Conservation (phyloP, 2,113 vertebrate genomes). For the Ifrita kowaldi region DNA sequence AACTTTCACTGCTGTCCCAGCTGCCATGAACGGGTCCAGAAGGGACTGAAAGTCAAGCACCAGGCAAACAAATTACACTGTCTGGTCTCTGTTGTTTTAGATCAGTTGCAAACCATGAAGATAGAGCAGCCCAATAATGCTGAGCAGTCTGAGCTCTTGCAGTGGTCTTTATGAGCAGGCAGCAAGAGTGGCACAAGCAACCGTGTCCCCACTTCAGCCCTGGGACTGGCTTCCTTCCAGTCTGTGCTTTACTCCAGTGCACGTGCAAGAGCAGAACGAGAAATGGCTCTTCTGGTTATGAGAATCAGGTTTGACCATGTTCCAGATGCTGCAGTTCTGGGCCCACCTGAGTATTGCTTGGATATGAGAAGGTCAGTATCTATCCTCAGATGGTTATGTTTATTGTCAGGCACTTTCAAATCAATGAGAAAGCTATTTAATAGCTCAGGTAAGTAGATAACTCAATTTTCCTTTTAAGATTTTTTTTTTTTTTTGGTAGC, state of each 20-base stretch:
- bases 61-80: not conserved
- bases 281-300: not conserved
- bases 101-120: not conserved
- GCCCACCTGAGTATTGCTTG: not conserved
- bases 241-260: not conserved
- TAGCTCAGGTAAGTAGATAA: not conserved
- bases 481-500: not conserved
- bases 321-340: not conserved
- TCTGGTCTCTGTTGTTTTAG: not conserved
- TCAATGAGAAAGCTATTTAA: not conserved
- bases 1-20: not conserved
- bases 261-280: fast-evolving
- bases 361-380: not conserved
- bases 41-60: not conserved
- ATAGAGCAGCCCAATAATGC: not conserved
- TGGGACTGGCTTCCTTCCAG: not conserved
- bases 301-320: not conserved
- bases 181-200: not conserved
- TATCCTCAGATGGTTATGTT: not conserved
- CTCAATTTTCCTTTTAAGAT: not conserved
- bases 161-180: not conserved
- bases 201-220: not conserved
- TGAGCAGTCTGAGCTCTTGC: not conserved
- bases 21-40: not conserved
- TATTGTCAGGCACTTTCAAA: not conserved